phyloP scores from a whole-genome alignment of 2,797 vertebrate genomes.

The Podargus strigoides region DNA sequence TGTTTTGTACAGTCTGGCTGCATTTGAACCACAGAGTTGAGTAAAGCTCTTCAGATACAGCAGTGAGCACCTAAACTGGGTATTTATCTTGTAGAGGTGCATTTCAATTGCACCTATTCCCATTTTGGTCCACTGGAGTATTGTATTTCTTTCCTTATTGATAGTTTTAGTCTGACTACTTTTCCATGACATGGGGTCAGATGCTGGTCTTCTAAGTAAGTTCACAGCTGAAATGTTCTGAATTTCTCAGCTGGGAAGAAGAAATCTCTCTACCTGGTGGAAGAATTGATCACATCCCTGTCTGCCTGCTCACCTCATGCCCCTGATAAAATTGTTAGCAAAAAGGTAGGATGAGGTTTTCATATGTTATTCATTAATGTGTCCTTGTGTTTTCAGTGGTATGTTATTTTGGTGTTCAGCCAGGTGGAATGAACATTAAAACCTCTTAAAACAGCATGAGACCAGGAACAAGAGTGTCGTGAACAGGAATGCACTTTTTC shows the following conservation, averaged over 20 bases:
- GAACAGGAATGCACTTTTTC: neutral
- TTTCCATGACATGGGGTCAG: neutral
- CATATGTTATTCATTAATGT: neutral
- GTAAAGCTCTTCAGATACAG: neutral
- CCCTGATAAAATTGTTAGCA: neutral
- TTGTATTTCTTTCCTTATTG: neutral
- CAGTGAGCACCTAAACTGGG: neutral
- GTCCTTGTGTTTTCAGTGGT: neutral
- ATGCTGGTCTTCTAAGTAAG: neutral
- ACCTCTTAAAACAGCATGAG: neutral
- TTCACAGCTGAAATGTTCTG: neutral
- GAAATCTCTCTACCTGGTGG: neutral
- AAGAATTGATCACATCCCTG: neutral
- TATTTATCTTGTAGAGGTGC: neutral
- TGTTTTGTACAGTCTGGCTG: rapidly evolving
- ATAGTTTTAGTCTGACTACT: neutral
- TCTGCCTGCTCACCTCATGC: neutral
- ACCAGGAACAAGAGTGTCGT: neutral
- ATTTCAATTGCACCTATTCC: neutral
- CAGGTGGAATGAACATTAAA: neutral
- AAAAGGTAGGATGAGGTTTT: neutral
- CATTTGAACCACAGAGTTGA: neutral
- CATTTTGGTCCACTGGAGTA: neutral
- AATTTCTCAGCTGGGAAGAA: neutral
- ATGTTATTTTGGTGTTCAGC: neutral